Conservation (phyloP, 2,797 vertebrate genomes). For the Anguilla obscura region DNA sequence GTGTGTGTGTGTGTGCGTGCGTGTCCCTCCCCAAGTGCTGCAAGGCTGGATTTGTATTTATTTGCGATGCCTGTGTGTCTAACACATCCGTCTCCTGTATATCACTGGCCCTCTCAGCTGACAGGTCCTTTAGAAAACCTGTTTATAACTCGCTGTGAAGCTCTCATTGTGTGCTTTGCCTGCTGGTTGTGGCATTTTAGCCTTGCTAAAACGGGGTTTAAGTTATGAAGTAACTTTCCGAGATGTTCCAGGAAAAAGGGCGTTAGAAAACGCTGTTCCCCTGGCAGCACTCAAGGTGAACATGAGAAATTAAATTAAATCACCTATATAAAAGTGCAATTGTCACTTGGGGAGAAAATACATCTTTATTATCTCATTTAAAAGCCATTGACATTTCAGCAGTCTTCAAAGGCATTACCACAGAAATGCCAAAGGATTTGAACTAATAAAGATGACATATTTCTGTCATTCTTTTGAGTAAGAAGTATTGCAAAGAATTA, state of each 20-base stretch:
- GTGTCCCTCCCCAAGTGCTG: background rate
- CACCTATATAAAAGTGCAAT: background rate
- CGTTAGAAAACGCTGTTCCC: background rate
- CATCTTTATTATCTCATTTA: background rate
- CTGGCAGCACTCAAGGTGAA: background rate
- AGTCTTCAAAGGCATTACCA: background rate
- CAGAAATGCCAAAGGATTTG: background rate
- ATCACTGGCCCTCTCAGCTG: background rate
- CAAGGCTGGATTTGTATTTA: background rate
- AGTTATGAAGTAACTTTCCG: background rate
- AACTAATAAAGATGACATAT: background rate
- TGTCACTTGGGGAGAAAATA: background rate
- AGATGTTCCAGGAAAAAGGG: background rate
- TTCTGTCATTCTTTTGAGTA: background rate
- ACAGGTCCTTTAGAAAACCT: background rate
- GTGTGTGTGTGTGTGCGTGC: background rate
- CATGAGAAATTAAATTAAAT: background rate
- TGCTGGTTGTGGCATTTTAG: background rate
- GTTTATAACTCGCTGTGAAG: background rate
- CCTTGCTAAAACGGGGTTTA: background rate
- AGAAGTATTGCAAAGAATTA: background rate
- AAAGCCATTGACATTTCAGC: background rate
- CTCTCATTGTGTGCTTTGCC: background rate
- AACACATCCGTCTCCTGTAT: background rate
- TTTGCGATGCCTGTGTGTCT: background rate